phyloP scores from a whole-genome alignment of 2,888 invertebrate genomes.

The Drosophila nigricruria region DNA sequence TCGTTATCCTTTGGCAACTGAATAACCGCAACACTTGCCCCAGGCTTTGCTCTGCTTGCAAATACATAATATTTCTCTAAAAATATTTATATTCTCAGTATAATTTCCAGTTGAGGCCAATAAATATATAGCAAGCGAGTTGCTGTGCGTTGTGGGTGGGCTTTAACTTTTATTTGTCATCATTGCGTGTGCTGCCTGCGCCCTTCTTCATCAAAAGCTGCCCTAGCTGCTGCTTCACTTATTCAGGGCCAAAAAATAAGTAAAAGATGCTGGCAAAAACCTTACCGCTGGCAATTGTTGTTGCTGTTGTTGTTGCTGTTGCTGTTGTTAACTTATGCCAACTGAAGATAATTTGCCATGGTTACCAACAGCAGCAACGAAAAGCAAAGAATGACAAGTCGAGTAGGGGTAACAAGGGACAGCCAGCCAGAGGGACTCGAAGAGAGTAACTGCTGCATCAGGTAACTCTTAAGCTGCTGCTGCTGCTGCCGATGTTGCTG shows the following conservation, averaged over 20 bases:
- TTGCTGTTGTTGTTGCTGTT: constrained; percentile 31
- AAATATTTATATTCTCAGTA: constrained; percentile 21
- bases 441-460: constrained; percentile 53
- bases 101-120: constrained; percentile 11
- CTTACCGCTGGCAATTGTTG: constrained; percentile 48
- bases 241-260: constrained; percentile 52
- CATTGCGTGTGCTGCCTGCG: constrained; percentile 25
- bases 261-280: constrained; percentile 33
- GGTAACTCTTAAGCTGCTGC: constrained; percentile 76
- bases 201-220: background rate
- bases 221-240: constrained; percentile 24
- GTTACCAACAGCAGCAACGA: constrained; percentile 68
- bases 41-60: background rate
- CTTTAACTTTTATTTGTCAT: constrained; percentile 66
- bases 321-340: constrained; percentile 77
- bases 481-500: constrained; percentile 44
- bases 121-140: constrained; percentile 17
- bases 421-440: background rate
- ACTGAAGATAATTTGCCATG: constrained; percentile 79
- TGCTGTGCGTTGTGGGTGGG: constrained; percentile 30
- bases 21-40: constrained; percentile 12
- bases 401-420: constrained; percentile 14
- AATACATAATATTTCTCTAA: constrained; percentile 13
- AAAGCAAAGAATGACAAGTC: constrained; percentile 55
- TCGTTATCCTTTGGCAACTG: constrained; percentile 7